Evolutionary conservation across 1,140 invertebrate genomes (phyloP), one percentile per base, ranked within the genome.

Genomic region (Drosophila oshimai): DNA sequence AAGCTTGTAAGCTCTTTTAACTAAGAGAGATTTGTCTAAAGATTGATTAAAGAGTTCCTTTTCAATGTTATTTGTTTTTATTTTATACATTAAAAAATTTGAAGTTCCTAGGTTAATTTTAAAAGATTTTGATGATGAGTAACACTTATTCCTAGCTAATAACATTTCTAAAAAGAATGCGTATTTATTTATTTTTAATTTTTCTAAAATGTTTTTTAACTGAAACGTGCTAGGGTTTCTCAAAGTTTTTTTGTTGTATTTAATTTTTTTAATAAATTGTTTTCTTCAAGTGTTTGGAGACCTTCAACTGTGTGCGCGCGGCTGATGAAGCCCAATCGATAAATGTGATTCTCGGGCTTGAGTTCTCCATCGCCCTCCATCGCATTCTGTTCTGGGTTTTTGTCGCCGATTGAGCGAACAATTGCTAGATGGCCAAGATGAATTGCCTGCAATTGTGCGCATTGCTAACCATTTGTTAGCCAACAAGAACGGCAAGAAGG

Each of bases 401-500:
- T 86, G 75, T 80, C 80, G 65, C 75, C 79, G 65, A 86, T 84
- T 79, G 79, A 68, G 71, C 80, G 71, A 74, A 72, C 79, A 74
- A 83, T 84, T 86, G 80, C 61, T 79, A 71, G 80, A 74, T 73
- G 65, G 33, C 39, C 71, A 73, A 87, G 80, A 86, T 87, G 81
- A 86, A 86, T 86, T 84, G 81, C 76, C 76, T 86, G 80, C 81
- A 86, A 87, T 86, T 86, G 80, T 80, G 80, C 80, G 51, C 81
- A 86, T 72, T 62, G 81, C 57, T 54, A 51, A 60, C 72, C 81
- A 86, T 86, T 86, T 86, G 80, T 86, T 87, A 73, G 62, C 62
- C 62, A 28, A 36, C 34, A 67, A 44, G 28, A 69, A 47, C 64
- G 10, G 26, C 15, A 22, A 18, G 26, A 22, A 18, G 26, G 26